Base-by-base conservation (phyloP, 2,888 invertebrate species). In the Oithona nana region DNA sequence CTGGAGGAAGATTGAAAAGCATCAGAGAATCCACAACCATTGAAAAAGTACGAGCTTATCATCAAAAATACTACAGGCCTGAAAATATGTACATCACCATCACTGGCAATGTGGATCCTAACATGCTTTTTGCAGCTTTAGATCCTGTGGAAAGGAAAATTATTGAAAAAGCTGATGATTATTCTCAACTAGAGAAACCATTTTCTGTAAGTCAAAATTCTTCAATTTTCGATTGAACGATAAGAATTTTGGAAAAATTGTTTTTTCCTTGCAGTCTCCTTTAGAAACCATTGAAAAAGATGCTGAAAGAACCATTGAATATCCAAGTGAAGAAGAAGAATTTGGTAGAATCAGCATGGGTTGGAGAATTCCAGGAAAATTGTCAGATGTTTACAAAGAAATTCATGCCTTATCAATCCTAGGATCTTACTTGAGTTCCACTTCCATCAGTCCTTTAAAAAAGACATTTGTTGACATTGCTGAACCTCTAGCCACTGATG, bases 81-180 rank as follows among this genome's bases (percentile, higher is more conserved):
- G 88, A 89, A 73, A 94, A 94, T 73, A 75, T 92, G 64, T 83
- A 84, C 65, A 75, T 92, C 2, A 83, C 90, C 61, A 81, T 92
- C 60, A 83, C 85, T 16, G 92, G 92, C 0, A 83, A 83, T 74
- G 82, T 90, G 22, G 79, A 82, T 56, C 80, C 83, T 1, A 77
- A 80, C 16, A 81, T 85, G 69, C 81, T 92, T 1, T 86, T 90
- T 69, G 76, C 79, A 68, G 81, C 82, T 2, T 73, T 93, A 63
- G 76, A 79, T 61, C 77, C 80, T 2, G 75, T 88, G 0, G 88
- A 90, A 72, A 78, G 83, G 67, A 87, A 84, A 74, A 86, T 88
- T 68, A 3, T 66, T 11, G 29, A 54, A 22, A 66, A 65, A 61
- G 65, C 64, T 28, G 78, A 78, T 52, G 70, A 74, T 1, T 72